Base-by-base conservation (phyloP, 2,888 invertebrate species). In the Polyommatus icarus region DNA sequence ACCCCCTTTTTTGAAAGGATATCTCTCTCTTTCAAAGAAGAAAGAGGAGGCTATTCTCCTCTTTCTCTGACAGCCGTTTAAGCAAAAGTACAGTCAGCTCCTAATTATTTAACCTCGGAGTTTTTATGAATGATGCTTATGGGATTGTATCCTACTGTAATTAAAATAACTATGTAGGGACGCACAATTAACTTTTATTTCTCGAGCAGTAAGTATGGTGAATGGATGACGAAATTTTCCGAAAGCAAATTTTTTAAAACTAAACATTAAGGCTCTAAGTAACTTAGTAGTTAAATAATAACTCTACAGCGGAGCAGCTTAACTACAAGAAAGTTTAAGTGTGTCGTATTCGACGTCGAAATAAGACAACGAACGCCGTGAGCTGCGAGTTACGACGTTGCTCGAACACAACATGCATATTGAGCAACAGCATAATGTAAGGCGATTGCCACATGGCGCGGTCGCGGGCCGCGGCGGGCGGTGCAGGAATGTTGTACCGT, bases 391-490 rank as follows among this genome's bases (percentile, higher is more conserved):
- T 78, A 79, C 78, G 77, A 79, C 78, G 80, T 81, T 82, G 82
- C 81, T 81, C 80, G 77, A 81, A 82, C 79, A 83, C 80, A 85
- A 84, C 86, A 84, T 85, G 86, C 83, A 86, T 86, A 87, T 93
- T 92, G 92, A 88, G 93, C 92, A 94, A 94, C 87, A 83, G 84
- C 83, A 86, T 87, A 83, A 87, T 89, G 90, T 91, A 90, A 90
- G 90, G 87, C 84, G 87, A 87, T 93, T 93, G 91, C 93, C 88
- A 92, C 91, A 92, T 82, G 32, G 67, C 67, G 67, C 67, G 67
- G 32, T 18, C 24, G 67, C 67, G 29, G 54, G 15, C 54, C 54
- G 54, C 54, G 54, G 54, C 54, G 54, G 18, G 84, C 87, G 84
- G 84, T 85, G 83, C 84, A 87, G 90, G 90, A 92, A 91, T 92